Evolutionary conservation across 2,797 vertebrate species (phyloP), one percentile per base, ranked within the genome.

Genomic region (Notamacropus eugenii): DNA sequence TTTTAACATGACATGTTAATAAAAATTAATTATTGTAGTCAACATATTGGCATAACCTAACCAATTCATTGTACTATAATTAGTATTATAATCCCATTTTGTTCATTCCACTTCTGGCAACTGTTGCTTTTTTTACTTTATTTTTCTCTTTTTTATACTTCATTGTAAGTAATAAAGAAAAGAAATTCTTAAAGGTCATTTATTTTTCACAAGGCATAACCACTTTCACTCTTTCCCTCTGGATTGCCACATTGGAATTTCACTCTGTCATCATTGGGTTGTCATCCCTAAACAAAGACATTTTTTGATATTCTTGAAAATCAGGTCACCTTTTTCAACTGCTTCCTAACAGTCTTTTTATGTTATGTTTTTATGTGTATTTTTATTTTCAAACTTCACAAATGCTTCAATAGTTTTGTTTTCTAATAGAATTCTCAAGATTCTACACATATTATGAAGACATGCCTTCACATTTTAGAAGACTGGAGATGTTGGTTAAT

Each of bases 161-260:
- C 34, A 95, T 58, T 90, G 0, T 87, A 96, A 97, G 95, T 94
- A 95, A 93, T 58, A 95, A 97, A 94, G 58, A 28, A 95, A 93
- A 27, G 28, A 93, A 97, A 56, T 92, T 46, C n/a, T 91, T 95
- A 93, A 87, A 24, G 27, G 12, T 16, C 28, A 11, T 54, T 94
- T 52, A 93, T 82, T 94, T 94, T 93, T 94, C 95, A 94, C 67
- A 50, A 50, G 67, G 11, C 91, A 28, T 59, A 92, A 92, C 55
- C 27, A 93, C 92, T 96, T 97, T 95, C 13, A 57, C 54, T 93
- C 95, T 95, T 31, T 93, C 40, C 54, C 95, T 97, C 96, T 95
- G 93, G 90, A 94, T 93, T 92, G 50, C 55, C 95, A 93, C 22
- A 90, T 82, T 95, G 91, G 16, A 97, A 91, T 93, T 92, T n/a